A percentile compares a stretch with the other conserved stretches of the same genome.
phyloP scores from a whole-genome alignment of 1,140 invertebrate species.

The Philotrypesis tridentata region DNA sequence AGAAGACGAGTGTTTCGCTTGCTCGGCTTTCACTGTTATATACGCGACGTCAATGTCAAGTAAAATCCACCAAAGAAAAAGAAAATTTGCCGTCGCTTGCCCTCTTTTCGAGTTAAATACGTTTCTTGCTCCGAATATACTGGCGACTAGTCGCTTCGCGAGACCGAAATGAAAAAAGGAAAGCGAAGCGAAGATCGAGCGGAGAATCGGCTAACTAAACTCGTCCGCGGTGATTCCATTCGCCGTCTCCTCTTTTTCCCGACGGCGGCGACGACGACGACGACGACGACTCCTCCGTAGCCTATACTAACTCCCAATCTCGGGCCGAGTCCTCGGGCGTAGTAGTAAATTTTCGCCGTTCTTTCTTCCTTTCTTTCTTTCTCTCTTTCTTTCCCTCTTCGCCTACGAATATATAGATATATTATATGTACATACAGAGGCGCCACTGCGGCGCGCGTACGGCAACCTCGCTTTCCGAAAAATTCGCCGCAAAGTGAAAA shows the following conservation, averaged over 20 bases:
- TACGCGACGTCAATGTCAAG: too few relatives aligned
- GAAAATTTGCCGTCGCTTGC: too few relatives aligned
- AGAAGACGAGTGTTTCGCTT: not conserved
- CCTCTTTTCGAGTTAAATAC: too few relatives aligned
- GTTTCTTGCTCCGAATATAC: too few relatives aligned
- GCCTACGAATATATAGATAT: not conserved
- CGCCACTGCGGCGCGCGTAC: too few relatives aligned
- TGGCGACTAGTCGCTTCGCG: too few relatives aligned
- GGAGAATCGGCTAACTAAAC: conserved; percentile 5
- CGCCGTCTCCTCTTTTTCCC: not conserved
- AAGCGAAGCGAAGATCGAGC: not conserved
- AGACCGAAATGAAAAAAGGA: not conserved
- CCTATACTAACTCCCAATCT: not conserved
- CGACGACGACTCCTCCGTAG: not conserved
- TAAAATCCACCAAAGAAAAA: too few relatives aligned
- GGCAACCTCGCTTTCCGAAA: conserved; percentile 8
- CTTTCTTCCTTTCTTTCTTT: not conserved
- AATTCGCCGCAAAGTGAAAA: conserved; percentile 23
- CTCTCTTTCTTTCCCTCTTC: not conserved
- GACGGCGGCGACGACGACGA: not conserved
- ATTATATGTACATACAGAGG: not conserved
- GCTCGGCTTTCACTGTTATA: not conserved
- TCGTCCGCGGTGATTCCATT: not conserved
- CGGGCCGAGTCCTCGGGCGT: not conserved
- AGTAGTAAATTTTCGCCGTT: not conserved